phyloP scores from a whole-genome alignment of 35 echinoderm and acorn worm genomes.

The Hemicentrotus pulcherrimus region DNA sequence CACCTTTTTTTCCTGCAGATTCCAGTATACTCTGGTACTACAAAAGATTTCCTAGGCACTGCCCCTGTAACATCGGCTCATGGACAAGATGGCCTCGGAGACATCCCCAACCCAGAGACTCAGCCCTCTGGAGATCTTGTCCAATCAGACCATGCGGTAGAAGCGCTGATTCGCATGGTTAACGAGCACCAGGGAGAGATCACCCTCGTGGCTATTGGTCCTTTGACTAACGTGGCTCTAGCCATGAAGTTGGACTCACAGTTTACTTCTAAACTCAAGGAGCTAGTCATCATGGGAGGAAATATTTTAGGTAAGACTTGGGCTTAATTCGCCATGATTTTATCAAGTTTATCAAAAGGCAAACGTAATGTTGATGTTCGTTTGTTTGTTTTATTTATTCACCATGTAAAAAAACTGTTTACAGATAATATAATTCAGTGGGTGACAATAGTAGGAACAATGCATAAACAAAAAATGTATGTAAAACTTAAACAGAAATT shows the following conservation, averaged over 20 bases:
- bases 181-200: constrained; percentile 85
- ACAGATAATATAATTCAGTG: too few species aligned
- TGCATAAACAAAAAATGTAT: background rate
- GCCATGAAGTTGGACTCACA: constrained; percentile 83
- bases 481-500: background rate
- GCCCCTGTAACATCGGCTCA: constrained; percentile 51
- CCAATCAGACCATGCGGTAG: constrained; percentile 82
- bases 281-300: constrained; percentile 91
- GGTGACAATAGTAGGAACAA: too few species aligned
- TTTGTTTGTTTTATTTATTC: too few species aligned
- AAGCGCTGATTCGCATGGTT: constrained; percentile 73
- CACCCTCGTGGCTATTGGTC: constrained; percentile 91
- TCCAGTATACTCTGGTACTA: constrained; percentile 77
- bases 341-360: background rate
- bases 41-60: constrained; percentile 39
- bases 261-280: constrained; percentile 82
- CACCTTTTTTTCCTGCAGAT: constrained; percentile 54
- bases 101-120: constrained; percentile 41
- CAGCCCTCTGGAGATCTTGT: constrained; percentile 46
- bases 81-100: constrained; percentile 85
- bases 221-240: constrained; percentile 88
- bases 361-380: background rate
- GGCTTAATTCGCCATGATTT: background rate
- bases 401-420: too few species aligned
- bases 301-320: constrained; percentile 73